Base-by-base conservation (phyloP, 2,888 invertebrate species). In the Dendrolimus pini region DNA sequence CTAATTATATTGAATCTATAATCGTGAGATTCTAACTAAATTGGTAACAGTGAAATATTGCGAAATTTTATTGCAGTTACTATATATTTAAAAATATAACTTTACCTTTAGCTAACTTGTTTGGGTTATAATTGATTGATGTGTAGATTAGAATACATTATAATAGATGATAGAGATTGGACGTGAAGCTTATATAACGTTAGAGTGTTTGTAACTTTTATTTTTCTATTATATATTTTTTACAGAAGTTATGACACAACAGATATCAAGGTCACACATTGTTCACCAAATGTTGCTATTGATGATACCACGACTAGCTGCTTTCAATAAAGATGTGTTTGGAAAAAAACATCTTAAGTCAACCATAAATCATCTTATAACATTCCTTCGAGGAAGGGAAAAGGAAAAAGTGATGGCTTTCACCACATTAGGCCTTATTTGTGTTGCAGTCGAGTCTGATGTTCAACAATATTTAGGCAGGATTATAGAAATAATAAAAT, bases 371-470 rank as follows among this genome's bases (percentile, higher is more conserved):
- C 96, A 98, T 80, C 87, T 98, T 54, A 91, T 98, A 61, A 91
- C 92, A 12, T 96, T 95, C 55, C 80, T 98, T 60, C 93, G 95
- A 59, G 94, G 96, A 6, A 93, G 96, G 62, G 97, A 97, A 66
- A 96, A 96, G 73, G 98, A 98, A 77, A 93, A 96, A 63, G 95
- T 95, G 30, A 93, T 94, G 72, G 97, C 98, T 1, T 98, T 98
- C 75, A 94, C 96, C 47, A 96, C 98, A 7, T 93, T 98, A 59
- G 99, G 98, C n/a, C 92, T 98, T 55, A 94, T 98, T 63, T 96
- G 98, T 42, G 95, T 98, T 0, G 97, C 98, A 18, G 96, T 98
- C 0, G 95, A 96, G 66, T 92, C 93, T 61, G 94, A 96, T 61
- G 96, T 98, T 55, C 94, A 95, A 69, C 93, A 93, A 14, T 95